These are phyloP conservation scores for Eulemur coronatus DNA, from an alignment of 2,797 vertebrate genomes.

Conservation along the genomic window DNA sequence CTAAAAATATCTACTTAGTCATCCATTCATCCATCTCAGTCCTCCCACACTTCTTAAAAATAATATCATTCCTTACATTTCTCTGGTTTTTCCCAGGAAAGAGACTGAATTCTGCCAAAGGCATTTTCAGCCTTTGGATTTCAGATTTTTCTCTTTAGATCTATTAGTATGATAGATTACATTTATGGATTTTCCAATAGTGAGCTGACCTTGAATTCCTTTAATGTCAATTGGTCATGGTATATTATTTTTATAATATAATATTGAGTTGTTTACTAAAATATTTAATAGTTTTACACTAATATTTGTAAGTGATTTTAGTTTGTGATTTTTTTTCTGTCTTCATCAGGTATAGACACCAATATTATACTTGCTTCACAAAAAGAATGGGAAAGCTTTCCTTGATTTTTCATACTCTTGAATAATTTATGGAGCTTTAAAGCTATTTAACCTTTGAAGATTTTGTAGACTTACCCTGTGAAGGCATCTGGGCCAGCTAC, in stretches of 20 bases:
- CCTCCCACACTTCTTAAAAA: not conserved
- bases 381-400: not conserved
- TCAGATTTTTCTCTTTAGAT: not conserved
- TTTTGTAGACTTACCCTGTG: not conserved
- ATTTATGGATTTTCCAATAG: not conserved
- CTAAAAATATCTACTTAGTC: not conserved
- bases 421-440: not conserved
- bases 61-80: not conserved
- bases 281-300: not conserved
- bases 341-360: not conserved
- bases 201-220: not conserved
- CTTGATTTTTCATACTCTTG: not conserved
- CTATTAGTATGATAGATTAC: not conserved
- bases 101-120: not conserved
- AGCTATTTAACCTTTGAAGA: not conserved
- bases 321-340: not conserved
- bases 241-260: not conserved
- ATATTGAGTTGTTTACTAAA: not conserved
- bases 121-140: not conserved
- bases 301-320: not conserved
- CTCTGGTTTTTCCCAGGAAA: not conserved
- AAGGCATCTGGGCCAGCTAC: not conserved
- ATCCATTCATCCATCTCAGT: not conserved
- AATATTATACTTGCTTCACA: not conserved
- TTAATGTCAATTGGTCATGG: not conserved